A percentile compares a stretch with the other conserved stretches of the same genome.
Evolutionary conservation across 2,113 vertebrate genomes (phyloP).

Genomic region (Burhinus oedicnemus): DNA sequence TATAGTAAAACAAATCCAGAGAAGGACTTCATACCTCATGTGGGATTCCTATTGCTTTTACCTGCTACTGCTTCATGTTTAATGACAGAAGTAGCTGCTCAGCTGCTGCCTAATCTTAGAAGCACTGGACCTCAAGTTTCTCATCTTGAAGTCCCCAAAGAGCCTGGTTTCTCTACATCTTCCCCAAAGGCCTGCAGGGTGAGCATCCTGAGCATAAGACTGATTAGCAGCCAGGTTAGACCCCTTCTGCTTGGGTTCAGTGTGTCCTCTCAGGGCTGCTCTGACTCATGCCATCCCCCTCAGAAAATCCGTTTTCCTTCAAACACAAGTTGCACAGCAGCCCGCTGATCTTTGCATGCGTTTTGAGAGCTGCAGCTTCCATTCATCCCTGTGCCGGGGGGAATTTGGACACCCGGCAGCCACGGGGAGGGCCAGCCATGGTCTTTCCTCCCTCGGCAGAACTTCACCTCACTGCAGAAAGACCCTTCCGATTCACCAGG

Average conservation of each 20-base stretch:
- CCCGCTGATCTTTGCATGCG: too few relatives aligned
- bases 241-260: background rate
- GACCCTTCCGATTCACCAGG: rapidly evolving
- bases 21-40: background rate
- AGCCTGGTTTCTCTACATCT: background rate
- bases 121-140: background rate
- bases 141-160: background rate
- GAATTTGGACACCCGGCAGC: background rate
- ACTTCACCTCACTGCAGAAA: background rate
- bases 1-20: background rate
- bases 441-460: background rate
- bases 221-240: background rate
- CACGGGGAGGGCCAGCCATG: too few relatives aligned
- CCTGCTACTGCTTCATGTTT: background rate
- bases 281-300: background rate
- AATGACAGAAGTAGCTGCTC: background rate
- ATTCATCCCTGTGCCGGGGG: background rate
- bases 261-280: background rate
- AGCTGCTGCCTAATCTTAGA: background rate
- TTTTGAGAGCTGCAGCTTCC: background rate
- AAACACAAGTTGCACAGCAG: background rate
- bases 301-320: background rate
- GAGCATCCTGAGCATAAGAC: background rate
- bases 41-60: background rate
- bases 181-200: background rate